phyloP scores from a whole-genome alignment of 2,888 invertebrate genomes.

The Hecatera dysodea region DNA sequence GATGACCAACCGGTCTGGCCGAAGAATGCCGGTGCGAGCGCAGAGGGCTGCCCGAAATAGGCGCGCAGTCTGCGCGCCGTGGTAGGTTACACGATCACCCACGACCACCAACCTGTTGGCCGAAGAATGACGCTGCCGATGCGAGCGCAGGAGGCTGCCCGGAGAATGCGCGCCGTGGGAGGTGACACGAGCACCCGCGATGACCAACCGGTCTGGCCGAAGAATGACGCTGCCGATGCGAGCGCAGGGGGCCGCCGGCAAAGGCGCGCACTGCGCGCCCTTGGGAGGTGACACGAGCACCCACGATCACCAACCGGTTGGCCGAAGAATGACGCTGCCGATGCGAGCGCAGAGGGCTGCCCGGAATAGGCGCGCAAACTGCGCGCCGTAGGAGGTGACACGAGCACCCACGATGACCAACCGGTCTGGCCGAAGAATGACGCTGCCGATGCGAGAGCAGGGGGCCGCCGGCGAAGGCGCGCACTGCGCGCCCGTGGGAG shows the following conservation, averaged over 20 bases:
- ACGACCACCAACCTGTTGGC: neutral
- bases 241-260: neutral
- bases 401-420: neutral
- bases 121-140: neutral
- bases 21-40: neutral
- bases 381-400: neutral
- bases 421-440: neutral
- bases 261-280: neutral
- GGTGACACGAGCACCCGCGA: neutral
- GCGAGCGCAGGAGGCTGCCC: neutral
- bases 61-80: slow-evolving; percentile 2
- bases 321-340: neutral
- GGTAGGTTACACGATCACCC: too few relatives aligned
- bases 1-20: slow-evolving; percentile 10
- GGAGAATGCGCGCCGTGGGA: neutral
- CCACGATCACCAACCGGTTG: neutral
- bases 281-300: neutral
- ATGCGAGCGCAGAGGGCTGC: neutral
- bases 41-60: neutral
- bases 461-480: neutral
- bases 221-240: neutral
- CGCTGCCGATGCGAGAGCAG: neutral
- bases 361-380: neutral
- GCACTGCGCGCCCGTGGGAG: neutral
- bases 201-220: neutral